Percentiles rank a stretch among this genome's conserved stretches.
phyloP scores from a whole-genome alignment of 2,113 vertebrate species.

The Columba livia region DNA sequence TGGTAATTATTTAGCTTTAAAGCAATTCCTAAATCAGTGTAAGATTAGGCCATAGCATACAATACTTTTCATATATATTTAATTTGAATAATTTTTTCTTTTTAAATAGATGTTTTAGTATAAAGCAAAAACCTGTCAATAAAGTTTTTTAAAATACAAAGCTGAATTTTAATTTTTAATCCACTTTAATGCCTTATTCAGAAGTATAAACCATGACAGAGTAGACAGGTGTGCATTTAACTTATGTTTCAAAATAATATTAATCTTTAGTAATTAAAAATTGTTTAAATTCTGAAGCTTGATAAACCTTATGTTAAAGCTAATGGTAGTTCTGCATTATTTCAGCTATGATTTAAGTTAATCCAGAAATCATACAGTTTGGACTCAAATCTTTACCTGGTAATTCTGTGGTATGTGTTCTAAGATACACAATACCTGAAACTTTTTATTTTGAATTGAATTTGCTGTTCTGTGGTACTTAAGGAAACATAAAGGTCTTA shows the following conservation, averaged over 20 bases:
- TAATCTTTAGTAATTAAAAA: background rate
- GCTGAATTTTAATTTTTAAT: background rate
- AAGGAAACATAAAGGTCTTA: background rate
- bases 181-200: background rate
- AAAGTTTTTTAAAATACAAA: background rate
- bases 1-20: background rate
- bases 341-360: background rate
- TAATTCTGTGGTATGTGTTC: background rate
- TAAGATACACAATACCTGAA: background rate
- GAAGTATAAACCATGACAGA: background rate
- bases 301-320: background rate
- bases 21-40: background rate
- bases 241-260: background rate
- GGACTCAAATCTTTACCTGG: background rate
- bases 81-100: background rate
- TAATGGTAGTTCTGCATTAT: background rate
- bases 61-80: background rate
- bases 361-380: background rate
- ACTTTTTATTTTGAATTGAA: background rate
- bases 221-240: background rate
- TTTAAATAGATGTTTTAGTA: background rate
- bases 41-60: background rate
- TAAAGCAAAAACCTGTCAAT: background rate
- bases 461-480: background rate
- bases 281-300: background rate